These are phyloP conservation scores for Heliconius hewitsoni DNA, from an alignment of 1,140 invertebrate genomes.

Conservation along the genomic window DNA sequence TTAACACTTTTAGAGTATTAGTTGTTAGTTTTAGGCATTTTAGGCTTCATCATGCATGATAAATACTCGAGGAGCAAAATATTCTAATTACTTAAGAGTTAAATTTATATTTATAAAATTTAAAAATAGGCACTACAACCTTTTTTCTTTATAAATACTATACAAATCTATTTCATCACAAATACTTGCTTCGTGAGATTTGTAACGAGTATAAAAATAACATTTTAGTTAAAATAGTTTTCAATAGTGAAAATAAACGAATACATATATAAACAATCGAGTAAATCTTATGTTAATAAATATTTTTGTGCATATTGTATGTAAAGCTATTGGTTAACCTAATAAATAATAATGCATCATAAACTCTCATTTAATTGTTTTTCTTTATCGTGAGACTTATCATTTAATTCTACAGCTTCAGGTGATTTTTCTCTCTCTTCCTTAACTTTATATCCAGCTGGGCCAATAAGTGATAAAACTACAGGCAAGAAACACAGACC, in stretches of 20 bases:
- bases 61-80: neutral
- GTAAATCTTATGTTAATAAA: neutral
- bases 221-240: neutral
- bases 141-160: neutral
- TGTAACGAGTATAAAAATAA: neutral
- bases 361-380: constrained; percentile 22
- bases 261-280: neutral
- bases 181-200: neutral
- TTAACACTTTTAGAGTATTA: no score
- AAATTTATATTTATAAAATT: neutral
- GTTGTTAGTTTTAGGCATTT: no score
- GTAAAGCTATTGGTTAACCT: neutral
- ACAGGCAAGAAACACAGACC: constrained; percentile 90
- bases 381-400: constrained; percentile 49
- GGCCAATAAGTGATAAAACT: constrained; percentile 83
- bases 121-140: neutral
- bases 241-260: neutral
- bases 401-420: constrained; percentile 64
- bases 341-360: neutral
- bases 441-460: neutral
- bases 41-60: no score
- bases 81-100: neutral
- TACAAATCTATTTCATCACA: neutral
- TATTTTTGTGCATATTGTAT: neutral
- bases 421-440: constrained; percentile 43